Evolutionary conservation across 2,113 vertebrate genomes (phyloP).

Genomic region (Sebastes schlegelii): DNA sequence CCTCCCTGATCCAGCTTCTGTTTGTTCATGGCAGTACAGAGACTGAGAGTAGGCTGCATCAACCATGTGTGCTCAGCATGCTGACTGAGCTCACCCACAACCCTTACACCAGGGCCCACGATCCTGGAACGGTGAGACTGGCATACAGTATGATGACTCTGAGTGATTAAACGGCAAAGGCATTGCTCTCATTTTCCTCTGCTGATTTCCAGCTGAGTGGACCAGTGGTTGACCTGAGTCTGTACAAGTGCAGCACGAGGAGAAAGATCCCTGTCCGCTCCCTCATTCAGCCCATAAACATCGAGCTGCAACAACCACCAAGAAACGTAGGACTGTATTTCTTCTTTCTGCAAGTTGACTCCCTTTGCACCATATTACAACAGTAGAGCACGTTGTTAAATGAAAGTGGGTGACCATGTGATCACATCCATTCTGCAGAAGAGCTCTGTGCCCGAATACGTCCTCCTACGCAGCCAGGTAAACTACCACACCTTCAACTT

Average conservation of each 20-base stretch:
- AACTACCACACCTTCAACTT: conserved; percentile 85
- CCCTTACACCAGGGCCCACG: conserved; percentile 58
- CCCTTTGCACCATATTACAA: neutral
- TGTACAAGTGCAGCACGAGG: conserved; percentile 82
- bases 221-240: conserved; percentile 74
- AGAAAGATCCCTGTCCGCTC: conserved; percentile 74
- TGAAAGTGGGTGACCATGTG: neutral
- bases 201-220: conserved; percentile 74
- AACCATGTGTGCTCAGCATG: conserved; percentile 75
- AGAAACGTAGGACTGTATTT: conserved; percentile 64
- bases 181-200: neutral
- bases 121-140: conserved; percentile 74
- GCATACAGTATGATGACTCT: neutral
- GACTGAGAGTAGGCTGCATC: neutral
- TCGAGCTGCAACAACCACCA: conserved; percentile 73
- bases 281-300: conserved; percentile 75
- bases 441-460: conserved; percentile 25
- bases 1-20: conserved; percentile 48
- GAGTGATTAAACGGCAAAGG: neutral
- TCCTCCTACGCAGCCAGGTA: conserved; percentile 69
- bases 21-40: conserved; percentile 2
- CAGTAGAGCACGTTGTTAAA: neutral
- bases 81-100: conserved; percentile 74
- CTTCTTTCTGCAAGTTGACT: neutral
- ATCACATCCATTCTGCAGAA: conserved; percentile 42